phyloP scores from a whole-genome alignment of 1,140 invertebrate genomes.

The Aphidius gifuensis region DNA sequence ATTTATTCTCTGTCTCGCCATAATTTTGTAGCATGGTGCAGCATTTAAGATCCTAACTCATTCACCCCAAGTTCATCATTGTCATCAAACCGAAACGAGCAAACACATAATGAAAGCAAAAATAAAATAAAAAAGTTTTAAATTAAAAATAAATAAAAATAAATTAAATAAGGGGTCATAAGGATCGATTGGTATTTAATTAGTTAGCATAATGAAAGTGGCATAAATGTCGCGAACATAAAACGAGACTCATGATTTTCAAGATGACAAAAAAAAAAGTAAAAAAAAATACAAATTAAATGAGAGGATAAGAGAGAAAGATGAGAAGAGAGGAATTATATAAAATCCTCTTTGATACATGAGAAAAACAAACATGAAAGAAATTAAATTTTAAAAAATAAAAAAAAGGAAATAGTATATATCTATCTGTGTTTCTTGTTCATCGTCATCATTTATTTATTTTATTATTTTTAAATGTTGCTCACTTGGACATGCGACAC shows the following conservation, averaged over 20 bases:
- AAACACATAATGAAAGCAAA: slow-evolving; percentile 5
- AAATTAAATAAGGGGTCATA: slow-evolving; percentile 18
- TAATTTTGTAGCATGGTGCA: not conserved
- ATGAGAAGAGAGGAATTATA: not conserved
- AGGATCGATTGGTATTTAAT: slow-evolving; percentile 44
- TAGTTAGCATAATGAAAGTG: slow-evolving; percentile 43
- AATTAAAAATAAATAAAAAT: not conserved
- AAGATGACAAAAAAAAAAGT: slow-evolving; percentile 12
- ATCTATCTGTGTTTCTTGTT: too few relatives aligned
- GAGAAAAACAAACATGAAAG: not conserved
- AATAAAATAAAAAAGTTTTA: not conserved
- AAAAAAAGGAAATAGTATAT: too few relatives aligned
- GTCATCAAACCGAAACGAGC: not conserved
- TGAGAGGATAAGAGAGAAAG: not conserved
- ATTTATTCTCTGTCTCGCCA: not conserved
- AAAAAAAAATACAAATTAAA: not conserved
- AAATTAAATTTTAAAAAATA: not conserved
- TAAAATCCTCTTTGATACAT: not conserved
- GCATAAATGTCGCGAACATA: slow-evolving; percentile 14
- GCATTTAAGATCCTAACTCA: not conserved
- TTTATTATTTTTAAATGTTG: too few relatives aligned
- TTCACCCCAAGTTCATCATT: not conserved
- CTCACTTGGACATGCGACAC: slow-evolving; percentile 29
- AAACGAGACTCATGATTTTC: slow-evolving; percentile 15
- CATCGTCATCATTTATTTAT: not conserved